Base-by-base conservation (phyloP, 2,797 vertebrate species). In the Urosaurus nigricauda region DNA sequence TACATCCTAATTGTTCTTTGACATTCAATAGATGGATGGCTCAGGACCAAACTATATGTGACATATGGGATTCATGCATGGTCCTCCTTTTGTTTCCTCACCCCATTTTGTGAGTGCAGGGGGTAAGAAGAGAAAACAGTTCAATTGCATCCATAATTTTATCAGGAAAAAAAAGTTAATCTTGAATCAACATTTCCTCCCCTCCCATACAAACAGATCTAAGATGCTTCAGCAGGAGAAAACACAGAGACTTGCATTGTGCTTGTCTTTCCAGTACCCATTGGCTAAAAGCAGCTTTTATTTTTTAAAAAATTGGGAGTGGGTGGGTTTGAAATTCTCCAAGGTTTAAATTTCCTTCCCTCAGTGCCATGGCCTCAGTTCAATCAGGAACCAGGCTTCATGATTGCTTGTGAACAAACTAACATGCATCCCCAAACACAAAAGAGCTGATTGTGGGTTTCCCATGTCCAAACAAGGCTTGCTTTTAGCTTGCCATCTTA, bases 1-100 rank as follows among this genome's bases (percentile, higher is more conserved):
- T 79, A 6, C 17, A 78, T 89, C 87, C 90, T 51, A 37, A 7
- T 40, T 82, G 5, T 87, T 91, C 19, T 86, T 80, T 51, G 85
- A 90, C 56, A n/a, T 9, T 77, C 84, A 84, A 43, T 68, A 75
- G 35, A 79, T 79, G 4, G 11, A 14, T 87, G 37, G 37, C 58
- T 80, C 60, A 43, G 35, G 51, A 60, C 17, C 47, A 79, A n/a
- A 60, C 19, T 35, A 43, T 60, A 77, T 21, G 29, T 37, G 74
- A 16, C 58, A 3, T 17, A 16, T 9, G 9, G 19, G 35, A 58
- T 86, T 11, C 5, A 56, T 63, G 11, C 35, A 29, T 40, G 16
- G 5, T 5, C 40, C 6, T 32, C 40, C 29, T 2, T 16, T 35
- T 35, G 16, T 19, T 51, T 51, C 70, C 32, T n/a, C n/a, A 4